Conservation (phyloP, 2,888 invertebrate genomes). For the Luperina testacea region DNA sequence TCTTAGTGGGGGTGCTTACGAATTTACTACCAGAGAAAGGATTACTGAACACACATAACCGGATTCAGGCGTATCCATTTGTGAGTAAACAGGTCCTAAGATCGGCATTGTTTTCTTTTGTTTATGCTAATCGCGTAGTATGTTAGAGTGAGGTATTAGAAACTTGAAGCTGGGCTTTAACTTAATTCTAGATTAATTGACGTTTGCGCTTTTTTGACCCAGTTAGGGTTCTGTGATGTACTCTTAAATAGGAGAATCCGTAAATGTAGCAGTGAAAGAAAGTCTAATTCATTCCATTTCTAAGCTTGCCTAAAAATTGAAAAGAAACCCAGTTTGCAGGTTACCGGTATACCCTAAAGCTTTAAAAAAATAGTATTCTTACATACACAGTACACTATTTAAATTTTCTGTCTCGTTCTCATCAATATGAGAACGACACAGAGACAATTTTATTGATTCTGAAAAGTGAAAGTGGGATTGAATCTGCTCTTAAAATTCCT, state of each 20-base stretch:
- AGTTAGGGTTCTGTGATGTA: neutral
- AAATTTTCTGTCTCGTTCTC: neutral
- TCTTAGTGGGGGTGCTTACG: constrained; percentile 52
- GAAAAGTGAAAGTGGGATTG: neutral
- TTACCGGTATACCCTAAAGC: neutral
- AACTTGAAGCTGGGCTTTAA: constrained; percentile 11
- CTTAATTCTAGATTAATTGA: neutral
- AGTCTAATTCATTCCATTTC: neutral
- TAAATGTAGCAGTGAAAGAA: neutral
- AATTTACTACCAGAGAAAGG: constrained; percentile 57
- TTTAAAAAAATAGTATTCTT: neutral
- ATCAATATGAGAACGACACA: neutral
- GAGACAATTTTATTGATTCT: too few relatives aligned
- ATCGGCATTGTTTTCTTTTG: constrained; percentile 56
- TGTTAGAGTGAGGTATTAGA: constrained; percentile 1
- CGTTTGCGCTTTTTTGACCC: neutral
- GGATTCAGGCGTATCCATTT: constrained; percentile 58
- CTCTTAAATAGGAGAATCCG: neutral
- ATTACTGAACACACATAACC: constrained; percentile 63
- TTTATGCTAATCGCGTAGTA: constrained; percentile 23
- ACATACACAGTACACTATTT: neutral
- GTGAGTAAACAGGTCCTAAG: constrained; percentile 40
- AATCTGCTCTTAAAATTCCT: neutral
- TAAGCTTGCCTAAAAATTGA: neutral
- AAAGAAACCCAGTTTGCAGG: neutral